Base-by-base conservation (phyloP, 2,888 invertebrate species). In the Cacoxenus indagator region DNA sequence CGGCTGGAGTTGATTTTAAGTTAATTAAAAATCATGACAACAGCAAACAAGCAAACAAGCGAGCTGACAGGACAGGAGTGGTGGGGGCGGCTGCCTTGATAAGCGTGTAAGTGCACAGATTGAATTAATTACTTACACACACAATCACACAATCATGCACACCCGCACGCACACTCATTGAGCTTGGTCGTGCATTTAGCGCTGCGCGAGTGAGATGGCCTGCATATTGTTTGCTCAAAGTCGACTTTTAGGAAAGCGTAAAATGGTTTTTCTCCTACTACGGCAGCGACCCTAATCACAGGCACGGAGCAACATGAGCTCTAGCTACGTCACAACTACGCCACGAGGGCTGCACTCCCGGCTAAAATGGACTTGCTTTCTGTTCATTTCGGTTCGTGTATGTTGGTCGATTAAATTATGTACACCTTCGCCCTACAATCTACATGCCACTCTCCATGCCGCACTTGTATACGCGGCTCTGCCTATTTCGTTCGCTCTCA, bases 11-110 rank as follows among this genome's bases (percentile, higher is more conserved):
- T 83, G 80, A 82, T 84, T 85, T 84, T 81, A 81, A 84, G 84
- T 84, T 84, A 84, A 84, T 84, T 84, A 85, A 84, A 84, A 84
- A 81, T 83, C 81, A 80, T 83, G 81, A 74, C 78, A 80, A 62
- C 43, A 54, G 24, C 57, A 78, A 71, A 74, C 76, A 77, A 67
- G 27, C 70, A 27, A 45, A 45, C 61, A 45, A 14, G 8, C 51
- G 51, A 51, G 22, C 24, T 31, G 31, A 4, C 19, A 17, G 48
- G 48, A 4, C 17, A 48, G 0, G 48, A n/a, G n/a, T n/a, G n/a
- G 22, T 48, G 48, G 22, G 51, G 54, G 67, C 67, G 69, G 68
- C 67, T 26, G 24, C 26, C 59, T 64, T 80, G 81, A 81, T 81
- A 83, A 81, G 81, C 81, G 78, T 83, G 81, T 83, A 81, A 81